Evolutionary conservation across 2,888 invertebrate species (phyloP), one percentile per base, ranked within the genome.

Genomic region (Drosophila anceps): DNA sequence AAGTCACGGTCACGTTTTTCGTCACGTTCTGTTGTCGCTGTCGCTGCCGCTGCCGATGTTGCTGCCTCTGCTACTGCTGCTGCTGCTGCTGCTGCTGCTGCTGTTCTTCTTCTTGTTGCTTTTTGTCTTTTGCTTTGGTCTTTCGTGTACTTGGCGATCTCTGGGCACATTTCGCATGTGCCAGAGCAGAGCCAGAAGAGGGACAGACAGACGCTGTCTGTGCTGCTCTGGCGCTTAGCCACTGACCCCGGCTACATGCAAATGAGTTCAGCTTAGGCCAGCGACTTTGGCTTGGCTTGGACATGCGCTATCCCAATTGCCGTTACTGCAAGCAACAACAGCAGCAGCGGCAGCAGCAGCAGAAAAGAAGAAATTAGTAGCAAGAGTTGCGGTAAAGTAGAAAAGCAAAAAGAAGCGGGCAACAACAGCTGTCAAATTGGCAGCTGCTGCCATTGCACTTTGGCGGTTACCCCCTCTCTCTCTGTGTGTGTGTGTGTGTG

Each of bases 1-100:
- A 77, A 87, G 86, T 88, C 86, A 87, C 81, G 88, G 86, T 87
- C 86, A 87, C 86, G 86, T 88, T 88, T 86, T 76, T 68, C 72
- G 82, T 87, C 86, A 86, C 86, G 86, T 86, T 86, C 85, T 74
- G 55, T 57, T 77, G 67, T 72, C 43, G 50, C 33, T 13, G 13
- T n/a, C 20, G 39, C 39, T 39, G 37, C 37, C 3, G 7, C 57
- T 68, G 46, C 43, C 61, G n/a, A n/a, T n/a, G n/a, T n/a, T n/a
- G n/a, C 53, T 68, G 46, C 43, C 61, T 51, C 29, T 60, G 37
- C 37, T 20, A 15, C 10, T 54, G 46, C 60, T 9, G 8, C 53
- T 68, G 46, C 43, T 64, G 55, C 29, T 60, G 37, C 37, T 20
- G 18, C 10, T 54, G 46, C 60, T 69, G 51, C 50, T 65, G 58